These are phyloP conservation scores for Premnoplex brunnescens DNA, from an alignment of 2,797 vertebrate genomes.

Conservation along the genomic window DNA sequence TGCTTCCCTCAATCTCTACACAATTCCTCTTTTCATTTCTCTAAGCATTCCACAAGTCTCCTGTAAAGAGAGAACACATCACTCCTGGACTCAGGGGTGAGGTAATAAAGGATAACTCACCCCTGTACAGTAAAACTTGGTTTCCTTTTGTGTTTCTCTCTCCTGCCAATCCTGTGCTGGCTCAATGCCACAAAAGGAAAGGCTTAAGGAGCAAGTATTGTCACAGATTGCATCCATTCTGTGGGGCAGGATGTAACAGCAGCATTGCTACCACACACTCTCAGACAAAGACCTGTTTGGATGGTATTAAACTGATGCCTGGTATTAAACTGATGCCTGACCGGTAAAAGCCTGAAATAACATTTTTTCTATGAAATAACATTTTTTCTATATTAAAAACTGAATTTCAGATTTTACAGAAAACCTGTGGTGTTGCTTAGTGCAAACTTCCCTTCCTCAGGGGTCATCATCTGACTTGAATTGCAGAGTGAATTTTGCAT, in stretches of 20 bases:
- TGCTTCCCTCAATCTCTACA: not conserved
- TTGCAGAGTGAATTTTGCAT: not conserved
- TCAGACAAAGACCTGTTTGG: not conserved
- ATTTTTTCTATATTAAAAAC: not conserved
- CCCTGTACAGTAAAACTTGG: not conserved
- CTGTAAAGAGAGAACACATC: not conserved
- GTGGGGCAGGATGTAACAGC: not conserved
- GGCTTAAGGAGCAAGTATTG: not conserved
- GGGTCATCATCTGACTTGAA: not conserved
- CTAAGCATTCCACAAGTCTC: not conserved
- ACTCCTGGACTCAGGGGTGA: not conserved
- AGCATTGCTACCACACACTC: not conserved
- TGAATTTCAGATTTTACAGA: not conserved
- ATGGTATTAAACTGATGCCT: not conserved
- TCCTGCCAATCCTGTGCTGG: not conserved
- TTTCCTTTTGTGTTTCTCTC: not conserved
- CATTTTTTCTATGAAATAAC: not conserved
- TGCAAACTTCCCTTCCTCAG: not conserved
- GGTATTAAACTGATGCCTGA: not conserved
- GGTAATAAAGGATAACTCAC: not conserved
- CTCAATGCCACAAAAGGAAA: not conserved
- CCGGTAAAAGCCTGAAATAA: not conserved
- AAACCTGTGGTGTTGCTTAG: not conserved
- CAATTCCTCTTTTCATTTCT: not conserved
- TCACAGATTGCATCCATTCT: not conserved